Base-by-base conservation (phyloP, 2,113 vertebrate species). In the Leuciscus idus region DNA sequence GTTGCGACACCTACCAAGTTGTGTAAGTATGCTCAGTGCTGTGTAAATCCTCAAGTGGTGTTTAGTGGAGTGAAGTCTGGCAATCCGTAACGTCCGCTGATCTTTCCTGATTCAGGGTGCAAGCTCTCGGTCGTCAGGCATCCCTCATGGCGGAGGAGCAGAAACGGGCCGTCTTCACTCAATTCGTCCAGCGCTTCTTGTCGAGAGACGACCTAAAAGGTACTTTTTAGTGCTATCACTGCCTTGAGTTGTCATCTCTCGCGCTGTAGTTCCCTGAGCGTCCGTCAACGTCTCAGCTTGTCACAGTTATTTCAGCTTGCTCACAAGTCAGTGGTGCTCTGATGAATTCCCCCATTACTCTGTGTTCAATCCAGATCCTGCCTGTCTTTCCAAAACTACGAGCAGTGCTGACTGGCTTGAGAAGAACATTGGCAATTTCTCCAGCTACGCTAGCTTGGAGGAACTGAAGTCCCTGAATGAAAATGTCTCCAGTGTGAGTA, bases 401-500 rank as follows among this genome's bases (percentile, higher is more conserved):
- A 39, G 61, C 23, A 90, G 73, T 28, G 15, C 0, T 59, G 81
- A 33, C 4, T 93, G 91, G 91, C 70, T 92, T 33, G 12, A 70
- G 39, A 55, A n/a, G 59, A 93, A 93, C 75, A 36, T 92, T 83
- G 90, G 86, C 11, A 15, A 0, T 19, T 93, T 92, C 80, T 87
- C 85, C 17, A 48, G 0, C 10, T 91, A 85, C 85, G 90, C 88
- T 4, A 55, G 23, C 3, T 15, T 90, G 50, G 7, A 85, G 33
- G 86, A 91, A 26, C 80, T 94, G 21, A 26, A 85, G 76, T 15
- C 4, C n/a, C 89, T 94, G 50, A 91, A 92, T 86, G 46, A 36
- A 12, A 87, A 90, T 76, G 90, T 93, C 78, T 90, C 91, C 50
- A 82, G 12, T 0, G 92, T 94, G 80, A 90, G 92, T 90, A 17